Conservation (phyloP, 2,113 vertebrate genomes). For the Macrotus californicus region DNA sequence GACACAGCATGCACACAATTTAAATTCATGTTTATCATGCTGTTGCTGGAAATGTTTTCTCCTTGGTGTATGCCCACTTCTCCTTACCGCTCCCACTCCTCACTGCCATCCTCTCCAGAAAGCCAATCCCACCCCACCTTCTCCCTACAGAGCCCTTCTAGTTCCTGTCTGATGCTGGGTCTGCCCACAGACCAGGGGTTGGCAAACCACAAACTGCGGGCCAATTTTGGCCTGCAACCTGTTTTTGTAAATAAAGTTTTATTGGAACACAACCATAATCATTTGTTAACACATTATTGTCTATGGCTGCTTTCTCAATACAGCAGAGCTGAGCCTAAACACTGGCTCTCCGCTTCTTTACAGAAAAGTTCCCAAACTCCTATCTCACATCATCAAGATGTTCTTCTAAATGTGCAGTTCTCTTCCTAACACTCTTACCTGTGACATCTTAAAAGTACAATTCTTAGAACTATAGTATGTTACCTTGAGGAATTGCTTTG, state of each 20-base stretch:
- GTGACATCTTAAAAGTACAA: background rate
- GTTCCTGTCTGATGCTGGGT: background rate
- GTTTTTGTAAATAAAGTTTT: background rate
- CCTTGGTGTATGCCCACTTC: background rate
- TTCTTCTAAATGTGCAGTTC: background rate
- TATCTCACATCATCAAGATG: background rate
- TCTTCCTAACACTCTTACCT: background rate
- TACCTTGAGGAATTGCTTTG: background rate
- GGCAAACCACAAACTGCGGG: background rate
- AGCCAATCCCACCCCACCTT: background rate
- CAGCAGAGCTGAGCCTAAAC: background rate
- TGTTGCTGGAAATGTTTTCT: slow-evolving; percentile 2
- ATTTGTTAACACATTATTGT: background rate
- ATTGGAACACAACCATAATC: background rate
- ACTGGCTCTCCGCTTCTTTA: background rate
- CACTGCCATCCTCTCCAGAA: background rate
- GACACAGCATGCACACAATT: background rate
- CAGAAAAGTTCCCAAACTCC: background rate
- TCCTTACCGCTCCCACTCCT: background rate
- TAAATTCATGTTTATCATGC: background rate
- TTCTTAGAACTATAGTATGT: background rate
- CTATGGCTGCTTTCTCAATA: background rate
- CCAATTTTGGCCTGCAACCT: background rate
- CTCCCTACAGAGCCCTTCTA: background rate
- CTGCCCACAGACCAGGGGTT: background rate